Conservation (phyloP, 2,888 invertebrate genomes). For the Ectropis crepuscularia region DNA sequence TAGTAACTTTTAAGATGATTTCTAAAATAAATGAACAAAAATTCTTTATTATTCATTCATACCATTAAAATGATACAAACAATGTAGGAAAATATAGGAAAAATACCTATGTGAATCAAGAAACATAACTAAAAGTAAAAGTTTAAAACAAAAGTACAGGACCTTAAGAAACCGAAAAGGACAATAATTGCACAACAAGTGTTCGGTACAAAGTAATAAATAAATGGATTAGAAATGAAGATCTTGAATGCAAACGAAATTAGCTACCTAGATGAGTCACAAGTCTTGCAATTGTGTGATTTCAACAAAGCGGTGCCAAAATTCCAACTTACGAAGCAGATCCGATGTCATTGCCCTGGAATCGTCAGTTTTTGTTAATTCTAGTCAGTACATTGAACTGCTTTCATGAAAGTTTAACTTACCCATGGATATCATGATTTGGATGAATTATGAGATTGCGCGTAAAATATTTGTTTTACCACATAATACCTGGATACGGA, state of each 20-base stretch:
- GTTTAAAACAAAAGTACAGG: too few species aligned
- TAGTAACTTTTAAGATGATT: too few species aligned
- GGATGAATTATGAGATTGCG: constrained; percentile 26
- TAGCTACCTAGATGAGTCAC: constrained; percentile 15
- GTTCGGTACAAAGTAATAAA: not conserved
- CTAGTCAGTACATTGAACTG: constrained; percentile 33
- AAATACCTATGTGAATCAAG: too few species aligned
- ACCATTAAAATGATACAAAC: too few species aligned
- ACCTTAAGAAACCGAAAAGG: too few species aligned
- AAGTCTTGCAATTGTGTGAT: constrained; percentile 18
- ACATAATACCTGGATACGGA: constrained; percentile 65
- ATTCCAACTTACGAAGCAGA: constrained; percentile 26
- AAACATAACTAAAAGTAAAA: too few species aligned
- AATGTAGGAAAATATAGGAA: too few species aligned
- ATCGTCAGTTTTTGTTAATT: constrained; percentile 38
- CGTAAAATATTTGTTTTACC: constrained; percentile 17
- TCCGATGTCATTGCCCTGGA: constrained; percentile 35
- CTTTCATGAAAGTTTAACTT: constrained; percentile 21
- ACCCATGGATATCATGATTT: constrained; percentile 27
- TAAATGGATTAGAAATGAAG: not conserved
- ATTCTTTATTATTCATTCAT: too few species aligned
- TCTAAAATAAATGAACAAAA: too few species aligned
- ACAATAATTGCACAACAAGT: too few species aligned
- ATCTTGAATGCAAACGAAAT: not conserved
- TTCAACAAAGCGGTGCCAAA: constrained; percentile 28